phyloP scores from a whole-genome alignment of 2,888 invertebrate genomes.

The Cistogaster globosa region DNA sequence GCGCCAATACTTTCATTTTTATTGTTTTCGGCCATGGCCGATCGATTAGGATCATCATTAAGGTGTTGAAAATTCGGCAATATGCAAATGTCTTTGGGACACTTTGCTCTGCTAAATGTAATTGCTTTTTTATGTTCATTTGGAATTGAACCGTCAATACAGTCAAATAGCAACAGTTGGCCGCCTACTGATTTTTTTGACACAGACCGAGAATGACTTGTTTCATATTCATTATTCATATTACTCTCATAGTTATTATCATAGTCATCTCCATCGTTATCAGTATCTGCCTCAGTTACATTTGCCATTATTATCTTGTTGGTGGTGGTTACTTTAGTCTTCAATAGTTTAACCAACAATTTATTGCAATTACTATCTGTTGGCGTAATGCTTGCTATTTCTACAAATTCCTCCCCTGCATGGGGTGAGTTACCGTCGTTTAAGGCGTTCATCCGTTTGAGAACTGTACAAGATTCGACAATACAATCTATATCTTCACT shows the following conservation, averaged over 20 bases:
- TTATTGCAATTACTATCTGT: constrained; percentile 87
- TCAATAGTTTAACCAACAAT: constrained; percentile 84
- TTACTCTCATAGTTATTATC: constrained; percentile 73
- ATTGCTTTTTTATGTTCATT: constrained; percentile 81
- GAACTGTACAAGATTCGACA: constrained; percentile 79
- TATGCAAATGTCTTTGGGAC: constrained; percentile 88
- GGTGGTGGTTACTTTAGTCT: constrained; percentile 73
- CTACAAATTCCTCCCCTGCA: constrained; percentile 76
- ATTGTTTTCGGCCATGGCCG: constrained; percentile 42
- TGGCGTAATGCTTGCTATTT: constrained; percentile 86
- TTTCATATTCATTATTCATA: constrained; percentile 26
- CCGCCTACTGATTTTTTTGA: constrained; percentile 75
- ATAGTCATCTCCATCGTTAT: constrained; percentile 75
- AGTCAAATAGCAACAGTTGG: constrained; percentile 79
- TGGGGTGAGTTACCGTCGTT: constrained; percentile 72
- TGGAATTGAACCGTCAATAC: constrained; percentile 77
- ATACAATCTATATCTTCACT: constrained; percentile 80
- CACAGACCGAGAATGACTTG: constrained; percentile 33
- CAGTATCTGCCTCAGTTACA: constrained; percentile 74
- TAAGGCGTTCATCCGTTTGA: constrained; percentile 79
- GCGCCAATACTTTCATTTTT: constrained; percentile 84
- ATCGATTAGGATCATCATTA: constrained; percentile 19
- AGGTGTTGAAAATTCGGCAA: constrained; percentile 83
- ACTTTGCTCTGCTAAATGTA: constrained; percentile 86
- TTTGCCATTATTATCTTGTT: constrained; percentile 79